phyloP scores from a whole-genome alignment of 2,113 vertebrate genomes.

The Scopus umbretta region DNA sequence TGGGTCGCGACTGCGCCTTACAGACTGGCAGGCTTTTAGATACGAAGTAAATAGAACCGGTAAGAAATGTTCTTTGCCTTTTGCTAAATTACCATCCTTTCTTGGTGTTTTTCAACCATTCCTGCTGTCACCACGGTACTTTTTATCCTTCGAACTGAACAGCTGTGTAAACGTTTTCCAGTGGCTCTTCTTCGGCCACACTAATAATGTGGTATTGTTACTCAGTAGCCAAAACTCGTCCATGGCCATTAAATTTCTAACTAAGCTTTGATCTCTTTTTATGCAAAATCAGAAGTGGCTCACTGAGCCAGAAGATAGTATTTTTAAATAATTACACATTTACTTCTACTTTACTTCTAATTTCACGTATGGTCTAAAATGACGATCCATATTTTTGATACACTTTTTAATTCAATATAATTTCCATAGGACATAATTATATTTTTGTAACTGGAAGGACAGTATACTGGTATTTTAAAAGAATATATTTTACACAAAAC shows the following conservation, averaged over 20 bases:
- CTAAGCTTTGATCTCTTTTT: background rate
- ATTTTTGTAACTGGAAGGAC: slow-evolving; percentile 50
- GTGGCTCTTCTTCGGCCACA: background rate
- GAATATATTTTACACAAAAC: slow-evolving; percentile 15
- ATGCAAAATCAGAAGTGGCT: background rate
- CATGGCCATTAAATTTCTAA: background rate
- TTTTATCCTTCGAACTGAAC: background rate
- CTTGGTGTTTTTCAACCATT: background rate
- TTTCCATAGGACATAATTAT: slow-evolving; percentile 6
- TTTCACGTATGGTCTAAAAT: background rate
- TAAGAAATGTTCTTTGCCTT: background rate
- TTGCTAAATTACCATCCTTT: background rate
- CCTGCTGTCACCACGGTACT: background rate
- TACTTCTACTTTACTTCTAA: background rate
- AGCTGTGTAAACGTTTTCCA: background rate
- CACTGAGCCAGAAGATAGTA: background rate
- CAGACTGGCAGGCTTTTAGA: background rate
- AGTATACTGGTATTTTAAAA: slow-evolving; percentile 13
- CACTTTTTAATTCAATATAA: slow-evolving; percentile 31
- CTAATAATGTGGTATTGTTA: background rate
- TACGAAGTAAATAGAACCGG: background rate
- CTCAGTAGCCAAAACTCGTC: background rate
- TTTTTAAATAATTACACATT: background rate
- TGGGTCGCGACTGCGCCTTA: rapidly evolving
- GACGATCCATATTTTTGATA: slow-evolving; percentile 29